Conservation (phyloP, 1,140 invertebrate genomes). For the Saccostrea glomerata region DNA sequence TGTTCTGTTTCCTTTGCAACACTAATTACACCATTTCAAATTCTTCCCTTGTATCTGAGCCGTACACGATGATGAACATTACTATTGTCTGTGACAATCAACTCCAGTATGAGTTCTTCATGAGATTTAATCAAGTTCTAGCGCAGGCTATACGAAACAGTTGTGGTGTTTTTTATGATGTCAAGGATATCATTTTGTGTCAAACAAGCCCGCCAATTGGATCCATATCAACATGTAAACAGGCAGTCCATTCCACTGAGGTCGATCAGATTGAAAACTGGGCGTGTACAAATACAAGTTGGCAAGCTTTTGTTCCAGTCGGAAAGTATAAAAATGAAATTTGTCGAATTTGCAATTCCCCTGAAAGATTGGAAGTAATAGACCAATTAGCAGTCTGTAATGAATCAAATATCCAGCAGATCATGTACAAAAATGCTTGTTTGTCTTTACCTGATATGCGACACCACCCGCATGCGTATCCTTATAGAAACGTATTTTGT, state of each 20-base stretch:
- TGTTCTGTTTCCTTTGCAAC: constrained; percentile 19
- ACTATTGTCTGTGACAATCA: not conserved
- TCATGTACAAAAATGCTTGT: not conserved
- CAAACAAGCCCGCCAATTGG: not conserved
- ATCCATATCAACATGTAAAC: not conserved
- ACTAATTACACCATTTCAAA: not conserved
- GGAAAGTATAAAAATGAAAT: not conserved
- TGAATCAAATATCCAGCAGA: not conserved
- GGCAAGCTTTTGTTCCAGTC: not conserved
- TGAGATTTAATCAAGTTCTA: not conserved
- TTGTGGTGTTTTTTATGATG: not conserved
- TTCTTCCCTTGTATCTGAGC: not conserved
- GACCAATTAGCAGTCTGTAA: not conserved
- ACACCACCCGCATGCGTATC: not conserved
- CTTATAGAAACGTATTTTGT: not conserved
- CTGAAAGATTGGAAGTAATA: not conserved
- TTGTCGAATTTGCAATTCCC: not conserved
- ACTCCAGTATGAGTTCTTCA: not conserved
- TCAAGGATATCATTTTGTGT: not conserved
- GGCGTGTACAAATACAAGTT: constrained; percentile 11
- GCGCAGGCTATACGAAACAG: not conserved
- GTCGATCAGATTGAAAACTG: not conserved
- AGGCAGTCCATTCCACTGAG: not conserved
- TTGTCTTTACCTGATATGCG: not conserved
- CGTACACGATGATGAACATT: not conserved